A percentile compares a stretch with the other conserved stretches of the same genome.
Conservation (phyloP, 2,797 vertebrate species). For the Holocentrus rufus region DNA sequence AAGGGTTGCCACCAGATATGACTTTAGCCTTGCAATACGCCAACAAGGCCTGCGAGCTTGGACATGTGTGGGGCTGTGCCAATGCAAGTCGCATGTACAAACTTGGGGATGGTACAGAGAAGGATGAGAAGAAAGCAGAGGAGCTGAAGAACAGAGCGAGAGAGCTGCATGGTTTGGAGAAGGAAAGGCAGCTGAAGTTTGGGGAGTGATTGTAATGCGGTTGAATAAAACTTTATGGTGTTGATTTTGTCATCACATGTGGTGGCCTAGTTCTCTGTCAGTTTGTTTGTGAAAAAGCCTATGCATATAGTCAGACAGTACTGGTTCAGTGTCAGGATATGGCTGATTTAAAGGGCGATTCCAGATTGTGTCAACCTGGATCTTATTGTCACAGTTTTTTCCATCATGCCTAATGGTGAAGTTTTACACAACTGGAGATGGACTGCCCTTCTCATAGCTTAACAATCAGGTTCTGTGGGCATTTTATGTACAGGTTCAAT, state of each 20-base stretch:
- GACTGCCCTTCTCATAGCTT: too few relatives aligned
- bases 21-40: slow-evolving; percentile 86
- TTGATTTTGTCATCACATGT: not conserved
- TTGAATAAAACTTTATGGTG: not conserved
- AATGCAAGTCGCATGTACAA: slow-evolving; percentile 97
- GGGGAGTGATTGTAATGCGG: slow-evolving; percentile 76
- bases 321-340: slow-evolving; percentile 75
- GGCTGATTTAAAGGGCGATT: slow-evolving; percentile 50
- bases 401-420: too few relatives aligned
- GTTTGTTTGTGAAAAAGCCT: not conserved
- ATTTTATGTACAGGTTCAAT: too few relatives aligned
- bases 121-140: slow-evolving; percentile 90
- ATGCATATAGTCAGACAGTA: slow-evolving; percentile 54
- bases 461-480: too few relatives aligned
- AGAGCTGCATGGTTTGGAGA: slow-evolving; percentile 84
- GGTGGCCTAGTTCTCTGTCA: not conserved
- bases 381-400: too few relatives aligned
- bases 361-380: too few relatives aligned
- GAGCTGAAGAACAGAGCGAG: slow-evolving; percentile 90
- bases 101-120: slow-evolving; percentile 89
- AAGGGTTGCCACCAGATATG: slow-evolving; percentile 87
- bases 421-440: too few relatives aligned
- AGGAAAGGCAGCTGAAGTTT: slow-evolving; percentile 86
- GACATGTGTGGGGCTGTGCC: slow-evolving; percentile 93
- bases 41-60: slow-evolving; percentile 89